phyloP scores from a whole-genome alignment of 1,140 invertebrate species.

The Asobara japonica region DNA sequence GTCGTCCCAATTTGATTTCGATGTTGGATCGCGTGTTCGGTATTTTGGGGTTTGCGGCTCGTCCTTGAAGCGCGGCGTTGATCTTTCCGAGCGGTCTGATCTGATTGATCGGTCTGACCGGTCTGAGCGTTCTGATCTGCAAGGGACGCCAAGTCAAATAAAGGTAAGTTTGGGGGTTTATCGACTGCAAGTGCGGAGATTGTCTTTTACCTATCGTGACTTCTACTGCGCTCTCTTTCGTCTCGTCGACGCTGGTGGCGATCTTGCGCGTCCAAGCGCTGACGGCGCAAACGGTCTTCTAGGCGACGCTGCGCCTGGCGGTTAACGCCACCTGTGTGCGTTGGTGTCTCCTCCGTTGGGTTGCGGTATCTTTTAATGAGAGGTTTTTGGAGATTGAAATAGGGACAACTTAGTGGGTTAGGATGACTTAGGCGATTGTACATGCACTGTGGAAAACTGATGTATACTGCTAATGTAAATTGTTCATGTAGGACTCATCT shows the following conservation, averaged over 20 bases:
- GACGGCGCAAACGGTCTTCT: conserved; percentile 72
- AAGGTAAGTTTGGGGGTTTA: too few species aligned
- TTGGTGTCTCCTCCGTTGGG: conserved; percentile 87
- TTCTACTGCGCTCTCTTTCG: background rate
- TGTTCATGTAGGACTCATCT: too few species aligned
- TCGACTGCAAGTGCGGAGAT: too few species aligned
- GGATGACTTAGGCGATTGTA: too few species aligned
- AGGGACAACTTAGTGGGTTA: too few species aligned
- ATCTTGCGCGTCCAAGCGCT: conserved; percentile 65
- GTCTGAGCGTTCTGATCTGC: conserved; percentile 50
- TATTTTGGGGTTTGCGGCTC: conserved; percentile 83
- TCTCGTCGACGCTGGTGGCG: background rate
- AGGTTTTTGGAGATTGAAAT: too few species aligned
- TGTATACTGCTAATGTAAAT: too few species aligned
- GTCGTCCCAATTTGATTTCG: conserved; percentile 89
- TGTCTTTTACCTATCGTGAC: background rate
- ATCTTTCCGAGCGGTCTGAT: conserved; percentile 34
- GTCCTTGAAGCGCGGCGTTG: conserved; percentile 77
- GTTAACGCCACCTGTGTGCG: conserved; percentile 90
- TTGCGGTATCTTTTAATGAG: too few species aligned
- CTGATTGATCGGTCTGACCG: conserved; percentile 52
- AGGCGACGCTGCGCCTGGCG: conserved; percentile 79
- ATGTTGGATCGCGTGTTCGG: conserved; percentile 70
- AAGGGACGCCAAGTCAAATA: too few species aligned
- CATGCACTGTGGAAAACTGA: too few species aligned